Conservation (phyloP, 1,140 invertebrate species). For the Whitmania pigra region DNA sequence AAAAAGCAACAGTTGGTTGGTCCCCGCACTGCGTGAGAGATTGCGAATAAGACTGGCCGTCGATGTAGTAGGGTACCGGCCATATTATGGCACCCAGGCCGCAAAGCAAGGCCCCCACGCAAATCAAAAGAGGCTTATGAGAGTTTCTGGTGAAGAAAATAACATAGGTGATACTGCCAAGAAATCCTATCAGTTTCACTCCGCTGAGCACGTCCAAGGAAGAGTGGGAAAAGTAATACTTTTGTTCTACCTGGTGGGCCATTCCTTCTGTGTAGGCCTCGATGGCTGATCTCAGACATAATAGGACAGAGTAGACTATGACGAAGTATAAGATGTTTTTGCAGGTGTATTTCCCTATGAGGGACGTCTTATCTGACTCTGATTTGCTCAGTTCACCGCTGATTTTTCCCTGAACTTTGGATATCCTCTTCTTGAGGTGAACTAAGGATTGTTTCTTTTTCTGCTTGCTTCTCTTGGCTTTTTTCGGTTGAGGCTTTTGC, state of each 20-base stretch:
- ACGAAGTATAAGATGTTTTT: conserved; percentile 15
- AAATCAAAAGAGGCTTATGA: conserved; percentile 13
- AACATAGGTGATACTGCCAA: conserved; percentile 9
- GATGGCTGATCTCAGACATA: conserved; percentile 1
- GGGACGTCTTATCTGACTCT: neutral
- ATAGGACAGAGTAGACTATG: conserved; percentile 14
- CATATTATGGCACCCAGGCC: conserved; percentile 8
- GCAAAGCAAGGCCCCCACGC: conserved; percentile 5
- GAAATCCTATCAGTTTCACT: conserved; percentile 4
- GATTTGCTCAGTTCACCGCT: neutral
- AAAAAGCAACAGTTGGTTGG: neutral
- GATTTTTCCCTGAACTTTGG: neutral
- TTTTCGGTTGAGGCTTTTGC: neutral
- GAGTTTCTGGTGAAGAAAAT: conserved; percentile 4
- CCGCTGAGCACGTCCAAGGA: neutral
- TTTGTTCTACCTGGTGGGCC: neutral
- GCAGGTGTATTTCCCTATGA: neutral
- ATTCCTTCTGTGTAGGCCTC: conserved; percentile 11
- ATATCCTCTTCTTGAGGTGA: neutral
- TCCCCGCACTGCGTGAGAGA: neutral
- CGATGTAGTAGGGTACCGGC: conserved; percentile 3
- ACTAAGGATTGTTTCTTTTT: neutral
- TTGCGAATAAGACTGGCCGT: neutral
- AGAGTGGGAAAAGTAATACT: conserved; percentile 11
- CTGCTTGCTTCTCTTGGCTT: neutral